Percentiles rank a stretch among this genome's conserved stretches.
Evolutionary conservation across 2,888 invertebrate genomes (phyloP).

Genomic region (Choristoneura rosaceana): DNA sequence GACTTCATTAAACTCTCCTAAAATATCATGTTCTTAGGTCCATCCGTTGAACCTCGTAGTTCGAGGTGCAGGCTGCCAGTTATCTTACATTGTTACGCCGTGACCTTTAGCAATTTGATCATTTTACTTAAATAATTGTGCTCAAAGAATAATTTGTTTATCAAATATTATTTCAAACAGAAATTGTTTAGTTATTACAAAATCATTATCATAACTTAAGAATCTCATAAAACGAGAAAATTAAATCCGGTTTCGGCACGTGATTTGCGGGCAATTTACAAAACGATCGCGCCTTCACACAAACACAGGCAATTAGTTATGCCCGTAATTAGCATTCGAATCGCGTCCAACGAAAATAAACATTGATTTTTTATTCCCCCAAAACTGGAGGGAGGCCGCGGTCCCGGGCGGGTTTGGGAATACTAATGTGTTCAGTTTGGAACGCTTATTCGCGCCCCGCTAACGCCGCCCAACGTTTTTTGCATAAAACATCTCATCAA

Average conservation of each 20-base stretch:
- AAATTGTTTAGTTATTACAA: slow-evolving; percentile 16
- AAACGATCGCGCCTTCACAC: slow-evolving; percentile 67
- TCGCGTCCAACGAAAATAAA: slow-evolving; percentile 80
- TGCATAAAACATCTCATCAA: slow-evolving; percentile 86
- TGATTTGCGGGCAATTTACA: slow-evolving; percentile 57
- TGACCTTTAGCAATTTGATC: neutral
- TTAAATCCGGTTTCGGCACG: slow-evolving; percentile 55
- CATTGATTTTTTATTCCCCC: slow-evolving; percentile 85
- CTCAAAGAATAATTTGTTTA: slow-evolving; percentile 1
- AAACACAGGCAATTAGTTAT: slow-evolving; percentile 80
- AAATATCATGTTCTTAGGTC: slow-evolving; percentile 37
- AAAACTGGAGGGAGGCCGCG: slow-evolving; percentile 72
- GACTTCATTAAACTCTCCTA: slow-evolving; percentile 31
- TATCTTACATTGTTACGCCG: neutral
- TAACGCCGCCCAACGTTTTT: slow-evolving; percentile 83
- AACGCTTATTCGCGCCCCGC: slow-evolving; percentile 82
- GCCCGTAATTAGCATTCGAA: slow-evolving; percentile 81
- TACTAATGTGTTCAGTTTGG: slow-evolving; percentile 85
- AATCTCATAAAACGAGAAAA: slow-evolving; percentile 50
- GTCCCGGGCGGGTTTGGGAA: slow-evolving; percentile 72
- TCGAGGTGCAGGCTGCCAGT: neutral
- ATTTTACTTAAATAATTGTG: slow-evolving; percentile 15
- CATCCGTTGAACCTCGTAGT: slow-evolving; percentile 11
- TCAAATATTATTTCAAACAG: slow-evolving; percentile 6
- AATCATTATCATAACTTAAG: slow-evolving; percentile 33